Conservation (phyloP, 2,888 invertebrate genomes). For the Dryobotodes eremita region DNA sequence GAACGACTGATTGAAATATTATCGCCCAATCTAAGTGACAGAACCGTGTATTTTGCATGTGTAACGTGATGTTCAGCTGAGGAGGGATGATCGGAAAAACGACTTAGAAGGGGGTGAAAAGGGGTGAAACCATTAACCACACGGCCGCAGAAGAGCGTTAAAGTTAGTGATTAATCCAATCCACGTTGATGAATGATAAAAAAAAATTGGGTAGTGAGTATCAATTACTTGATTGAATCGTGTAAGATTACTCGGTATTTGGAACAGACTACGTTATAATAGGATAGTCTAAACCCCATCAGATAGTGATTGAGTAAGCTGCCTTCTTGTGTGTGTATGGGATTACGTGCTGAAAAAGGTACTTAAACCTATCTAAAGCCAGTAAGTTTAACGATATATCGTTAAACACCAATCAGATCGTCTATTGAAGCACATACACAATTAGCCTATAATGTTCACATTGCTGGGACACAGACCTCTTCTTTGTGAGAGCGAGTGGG, state of each 20-base stretch:
- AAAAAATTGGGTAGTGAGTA: neutral
- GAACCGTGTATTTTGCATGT: neutral
- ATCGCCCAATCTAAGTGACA: neutral
- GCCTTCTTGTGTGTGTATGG: neutral
- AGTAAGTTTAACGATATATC: neutral
- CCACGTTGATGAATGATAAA: constrained; percentile 32
- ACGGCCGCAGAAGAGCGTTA: constrained; percentile 11
- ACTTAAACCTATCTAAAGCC: neutral
- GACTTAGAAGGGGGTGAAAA: neutral
- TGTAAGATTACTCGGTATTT: neutral
- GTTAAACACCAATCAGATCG: neutral
- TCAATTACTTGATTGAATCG: neutral
- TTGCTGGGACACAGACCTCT: too few relatives aligned
- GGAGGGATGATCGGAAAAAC: constrained; percentile 20
- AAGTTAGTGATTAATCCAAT: constrained; percentile 32
- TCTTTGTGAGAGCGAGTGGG: too few relatives aligned
- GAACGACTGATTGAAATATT: constrained; percentile 22
- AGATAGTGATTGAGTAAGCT: neutral
- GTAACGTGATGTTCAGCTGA: neutral
- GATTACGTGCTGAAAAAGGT: neutral
- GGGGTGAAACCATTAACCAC: constrained; percentile 16
- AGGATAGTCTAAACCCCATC: neutral
- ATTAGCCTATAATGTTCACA: too few relatives aligned
- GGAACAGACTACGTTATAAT: neutral
- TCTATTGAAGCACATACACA: neutral